A percentile compares a stretch with the other conserved stretches of the same genome.
Conservation (phyloP, 2,113 vertebrate species). For the Alligator sinensis region DNA sequence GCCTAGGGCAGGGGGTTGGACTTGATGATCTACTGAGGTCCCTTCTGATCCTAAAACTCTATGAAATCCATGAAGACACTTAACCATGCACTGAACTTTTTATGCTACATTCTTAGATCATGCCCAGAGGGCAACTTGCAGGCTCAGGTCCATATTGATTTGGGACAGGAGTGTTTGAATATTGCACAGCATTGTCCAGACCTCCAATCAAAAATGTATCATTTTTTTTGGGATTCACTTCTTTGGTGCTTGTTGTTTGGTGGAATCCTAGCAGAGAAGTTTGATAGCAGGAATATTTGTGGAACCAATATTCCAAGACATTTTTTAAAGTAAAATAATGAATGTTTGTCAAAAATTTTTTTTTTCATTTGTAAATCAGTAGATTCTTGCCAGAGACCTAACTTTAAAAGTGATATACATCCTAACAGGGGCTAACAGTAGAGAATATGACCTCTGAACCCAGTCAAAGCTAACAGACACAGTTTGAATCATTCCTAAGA, state of each 20-base stretch:
- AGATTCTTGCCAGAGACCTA: not conserved
- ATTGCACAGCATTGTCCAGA: not conserved
- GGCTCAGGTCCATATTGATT: not conserved
- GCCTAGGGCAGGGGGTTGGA: too few species aligned
- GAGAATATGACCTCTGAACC: not conserved
- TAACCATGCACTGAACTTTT: slow-evolving; percentile 38
- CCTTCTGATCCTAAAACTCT: too few species aligned
- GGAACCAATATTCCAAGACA: not conserved
- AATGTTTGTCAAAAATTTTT: not conserved
- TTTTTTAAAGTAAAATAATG: not conserved
- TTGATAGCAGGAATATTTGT: not conserved
- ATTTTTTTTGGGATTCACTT: slow-evolving; percentile 24
- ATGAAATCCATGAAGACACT: not conserved
- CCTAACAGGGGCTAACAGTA: not conserved
- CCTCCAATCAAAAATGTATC: not conserved
- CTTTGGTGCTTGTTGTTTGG: not conserved
- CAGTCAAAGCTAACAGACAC: not conserved
- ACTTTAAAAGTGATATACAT: slow-evolving; percentile 15
- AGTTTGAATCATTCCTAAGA: slow-evolving; percentile 33
- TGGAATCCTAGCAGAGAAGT: not conserved
- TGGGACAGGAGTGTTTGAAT: not conserved
- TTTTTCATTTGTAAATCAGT: slow-evolving; percentile 1
- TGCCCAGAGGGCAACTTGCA: slow-evolving; percentile 27
- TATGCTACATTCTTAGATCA: slow-evolving; percentile 33
- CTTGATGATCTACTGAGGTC: too few species aligned